Base-by-base conservation (phyloP, 2,888 invertebrate genomes). In the Nemotelus pantherinus region DNA sequence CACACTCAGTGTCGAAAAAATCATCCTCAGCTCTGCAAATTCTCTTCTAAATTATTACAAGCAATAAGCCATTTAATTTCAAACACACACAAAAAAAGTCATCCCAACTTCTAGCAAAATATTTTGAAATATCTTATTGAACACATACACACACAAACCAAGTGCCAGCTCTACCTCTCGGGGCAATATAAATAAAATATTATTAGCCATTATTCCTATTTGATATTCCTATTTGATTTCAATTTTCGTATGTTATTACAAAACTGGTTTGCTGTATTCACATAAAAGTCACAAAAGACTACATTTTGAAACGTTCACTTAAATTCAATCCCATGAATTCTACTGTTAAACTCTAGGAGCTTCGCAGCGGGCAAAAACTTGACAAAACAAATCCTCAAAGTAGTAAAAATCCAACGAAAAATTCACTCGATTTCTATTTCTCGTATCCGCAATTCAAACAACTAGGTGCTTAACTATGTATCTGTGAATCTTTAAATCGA, bases 181-280 rank as follows among this genome's bases (percentile, higher is more conserved):
- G 25, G 50, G 70, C 70, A 70, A 53, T 43, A 57, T 72, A 72
- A 58, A 58, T 72, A 48, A 72, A 47, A 45, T 72, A 72, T 72
- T 44, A 72, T 72, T 72, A 58, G 41, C 44, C 39, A 60, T 72
- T 72, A 72, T 25, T 25, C 25, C 25, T 25, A 25, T 25, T 25
- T 25, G 60, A 58, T 57, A 72, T 60, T 57, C 60, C 58, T 47
- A 72, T 25, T 25, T 25, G 25, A 25, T 25, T 25, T 25, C 25
- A 25, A 25, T 41, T 7, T 72, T 58, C 45, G 72, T 47, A 72
- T 72, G 25, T 57, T 44, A 72, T 72, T 72, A 58, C 25, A 58
- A 72, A 25, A 72, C 58, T 41, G 60, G 48, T 58, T 72, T 48
- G 72, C 47, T 25, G 25, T 57, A 45, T 72, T 72, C 72, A 39